A percentile compares a stretch with the other conserved stretches of the same genome.
These are phyloP conservation scores for Phymatocera aterrima DNA, from an alignment of 2,888 invertebrate genomes.

Conservation along the genomic window DNA sequence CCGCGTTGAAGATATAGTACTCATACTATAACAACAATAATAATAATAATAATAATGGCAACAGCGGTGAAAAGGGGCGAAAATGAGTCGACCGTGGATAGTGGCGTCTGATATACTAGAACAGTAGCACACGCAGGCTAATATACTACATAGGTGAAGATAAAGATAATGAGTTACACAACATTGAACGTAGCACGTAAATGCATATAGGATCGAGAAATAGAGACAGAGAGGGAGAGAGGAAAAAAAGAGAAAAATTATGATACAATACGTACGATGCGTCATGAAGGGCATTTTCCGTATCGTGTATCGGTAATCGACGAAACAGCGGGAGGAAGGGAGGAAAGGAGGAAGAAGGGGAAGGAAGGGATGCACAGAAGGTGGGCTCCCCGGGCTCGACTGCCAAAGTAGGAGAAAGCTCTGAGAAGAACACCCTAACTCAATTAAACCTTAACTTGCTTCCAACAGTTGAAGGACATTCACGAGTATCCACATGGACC, in stretches of 20 bases:
- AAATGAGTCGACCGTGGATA: too few species aligned
- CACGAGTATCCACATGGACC: conserved; percentile 9
- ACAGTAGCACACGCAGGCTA: too few species aligned
- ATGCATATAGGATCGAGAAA: not conserved
- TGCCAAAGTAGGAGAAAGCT: too few species aligned
- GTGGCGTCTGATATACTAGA: too few species aligned
- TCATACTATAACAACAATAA: too few species aligned
- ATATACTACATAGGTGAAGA: too few species aligned
- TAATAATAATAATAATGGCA: too few species aligned
- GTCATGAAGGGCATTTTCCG: conserved; percentile 49
- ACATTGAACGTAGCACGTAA: not conserved
- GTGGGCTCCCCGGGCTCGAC: conserved; percentile 6
- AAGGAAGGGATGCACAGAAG: not conserved
- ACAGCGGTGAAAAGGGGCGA: too few species aligned
- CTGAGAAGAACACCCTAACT: conserved; percentile 18
- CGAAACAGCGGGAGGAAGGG: conserved; percentile 47
- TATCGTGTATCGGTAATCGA: conserved; percentile 54
- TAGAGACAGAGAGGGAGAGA: not conserved
- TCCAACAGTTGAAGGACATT: conserved; percentile 36
- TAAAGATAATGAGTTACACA: not conserved
- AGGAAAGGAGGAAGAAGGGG: conserved; percentile 48
- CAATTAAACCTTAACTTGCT: conserved; percentile 42
- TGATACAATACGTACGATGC: conserved; percentile 48
- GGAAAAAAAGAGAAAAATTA: not conserved
- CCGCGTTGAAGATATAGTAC: too few species aligned